phyloP scores from a whole-genome alignment of 2,888 invertebrate species.

The Hyppa rectilinea region DNA sequence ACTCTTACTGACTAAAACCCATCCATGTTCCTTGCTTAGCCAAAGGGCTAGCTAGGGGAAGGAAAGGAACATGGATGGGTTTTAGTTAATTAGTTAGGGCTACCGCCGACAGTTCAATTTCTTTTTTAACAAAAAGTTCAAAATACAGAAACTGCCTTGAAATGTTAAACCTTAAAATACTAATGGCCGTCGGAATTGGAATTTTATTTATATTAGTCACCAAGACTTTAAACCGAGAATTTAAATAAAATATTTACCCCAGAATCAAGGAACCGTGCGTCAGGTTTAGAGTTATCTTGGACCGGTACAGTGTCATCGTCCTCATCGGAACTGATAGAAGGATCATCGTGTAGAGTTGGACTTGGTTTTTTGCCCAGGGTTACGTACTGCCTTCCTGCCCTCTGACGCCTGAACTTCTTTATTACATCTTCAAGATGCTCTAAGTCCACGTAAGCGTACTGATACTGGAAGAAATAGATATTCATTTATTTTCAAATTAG shows the following conservation, averaged over 20 bases:
- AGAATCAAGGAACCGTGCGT: conserved; percentile 48
- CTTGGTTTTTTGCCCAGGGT: neutral
- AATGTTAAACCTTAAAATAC: no score
- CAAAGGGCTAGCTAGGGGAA: no score
- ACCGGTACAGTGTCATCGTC: neutral
- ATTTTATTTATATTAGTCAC: no score
- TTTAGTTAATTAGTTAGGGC: no score
- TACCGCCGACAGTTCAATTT: no score
- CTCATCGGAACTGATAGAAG: neutral
- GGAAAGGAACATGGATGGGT: no score
- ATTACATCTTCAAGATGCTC: conserved; percentile 29
- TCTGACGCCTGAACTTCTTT: conserved; percentile 30
- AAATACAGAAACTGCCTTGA: no score
- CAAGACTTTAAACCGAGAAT: no score
- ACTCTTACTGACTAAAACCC: no score
- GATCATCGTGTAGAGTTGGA: neutral
- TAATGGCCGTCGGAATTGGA: no score
- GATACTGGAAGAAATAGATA: conserved; percentile 32
- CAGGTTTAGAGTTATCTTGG: neutral
- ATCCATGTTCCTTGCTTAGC: no score
- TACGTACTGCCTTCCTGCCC: neutral
- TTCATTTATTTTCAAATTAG: neutral
- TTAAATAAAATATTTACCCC: conserved; percentile 28
- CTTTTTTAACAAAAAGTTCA: no score
- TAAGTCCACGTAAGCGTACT: conserved; percentile 53